Evolutionary conservation across 2,797 vertebrate species (phyloP), one percentile per base, ranked within the genome.

Genomic region (Ceryle rudis): DNA sequence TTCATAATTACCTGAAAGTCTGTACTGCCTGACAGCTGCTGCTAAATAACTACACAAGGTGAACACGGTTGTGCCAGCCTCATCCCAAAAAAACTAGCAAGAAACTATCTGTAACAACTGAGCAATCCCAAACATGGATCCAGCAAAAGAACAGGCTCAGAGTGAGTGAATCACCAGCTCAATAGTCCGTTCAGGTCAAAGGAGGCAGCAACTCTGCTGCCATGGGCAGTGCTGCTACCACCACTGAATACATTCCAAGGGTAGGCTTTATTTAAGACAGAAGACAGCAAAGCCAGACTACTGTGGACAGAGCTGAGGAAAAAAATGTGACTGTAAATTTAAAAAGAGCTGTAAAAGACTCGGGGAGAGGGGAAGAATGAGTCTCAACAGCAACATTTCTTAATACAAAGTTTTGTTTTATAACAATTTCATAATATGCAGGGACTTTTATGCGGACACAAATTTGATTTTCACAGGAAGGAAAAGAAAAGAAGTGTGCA

Each of bases 151-250:
- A 62, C 11, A 22, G 26, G 47, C 44, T 69, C 19, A 51, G 19
- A 54, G n/a, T 0, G 2, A 81, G 55, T 10, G 26, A 71, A 58
- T 31, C 55, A 66, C 21, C 4, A 4, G 51, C n/a, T 44, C 42
- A 51, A 33, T 14, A 57, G 54, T 6, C 39, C 9, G 10, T 6
- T 69, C 41, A 51, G 41, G 42, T 31, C 44, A 79, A 64, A 64
- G 28, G 37, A 62, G 47, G 41, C 25, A 80, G 19, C 49, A 82
- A 47, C 28, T 57, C 33, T 74, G 39, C 65, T 65, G 66, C 41
- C 4, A 2, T 0, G 0, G 52, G 25, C 35, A 74, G 29, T 15
- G 42, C 19, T 41, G 20, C 49, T 79, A 8, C n/a, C 11, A 5
- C 6, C 39, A 66, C 33, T 10, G 7, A 51, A 25, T 19, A 51